phyloP scores from a whole-genome alignment of 2,113 vertebrate genomes.

The Hemibagrus wyckioides region DNA sequence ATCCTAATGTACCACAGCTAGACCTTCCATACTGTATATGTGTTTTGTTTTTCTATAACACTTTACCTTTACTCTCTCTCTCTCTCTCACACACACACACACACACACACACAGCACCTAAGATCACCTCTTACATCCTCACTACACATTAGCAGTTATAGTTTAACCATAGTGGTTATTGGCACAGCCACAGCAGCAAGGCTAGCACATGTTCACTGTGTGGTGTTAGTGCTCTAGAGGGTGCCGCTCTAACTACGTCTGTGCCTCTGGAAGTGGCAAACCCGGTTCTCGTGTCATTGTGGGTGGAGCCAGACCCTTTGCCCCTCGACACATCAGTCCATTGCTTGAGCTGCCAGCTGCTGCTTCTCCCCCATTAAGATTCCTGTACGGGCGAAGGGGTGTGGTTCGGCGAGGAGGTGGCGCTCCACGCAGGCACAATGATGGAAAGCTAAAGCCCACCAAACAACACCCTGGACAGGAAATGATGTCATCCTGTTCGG shows the following conservation, averaged over 20 bases:
- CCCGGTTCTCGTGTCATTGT: slow-evolving; percentile 73
- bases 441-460: slow-evolving; percentile 81
- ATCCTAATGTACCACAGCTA: not conserved
- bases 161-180: not conserved
- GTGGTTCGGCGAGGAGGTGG: slow-evolving; percentile 66
- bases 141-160: not conserved
- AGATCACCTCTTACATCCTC: not conserved
- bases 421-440: slow-evolving; percentile 78
- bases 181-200: not conserved
- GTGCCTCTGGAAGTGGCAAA: slow-evolving; percentile 83
- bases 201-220: not conserved
- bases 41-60: not conserved
- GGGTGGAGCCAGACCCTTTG: slow-evolving; percentile 60
- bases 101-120: not conserved
- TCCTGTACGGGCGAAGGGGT: slow-evolving; percentile 76
- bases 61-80: not conserved
- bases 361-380: slow-evolving; percentile 79
- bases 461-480: slow-evolving; percentile 88
- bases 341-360: slow-evolving; percentile 64
- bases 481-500: slow-evolving; percentile 84
- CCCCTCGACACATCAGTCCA: slow-evolving; percentile 75
- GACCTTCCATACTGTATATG: slow-evolving; percentile 7
- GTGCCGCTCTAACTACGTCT: slow-evolving; percentile 70
- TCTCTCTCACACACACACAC: not conserved
- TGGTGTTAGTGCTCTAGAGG: not conserved